A percentile compares a stretch with the other conserved stretches of the same genome.
Conservation (phyloP, 2,797 vertebrate genomes). For the Tarsius wallacei region DNA sequence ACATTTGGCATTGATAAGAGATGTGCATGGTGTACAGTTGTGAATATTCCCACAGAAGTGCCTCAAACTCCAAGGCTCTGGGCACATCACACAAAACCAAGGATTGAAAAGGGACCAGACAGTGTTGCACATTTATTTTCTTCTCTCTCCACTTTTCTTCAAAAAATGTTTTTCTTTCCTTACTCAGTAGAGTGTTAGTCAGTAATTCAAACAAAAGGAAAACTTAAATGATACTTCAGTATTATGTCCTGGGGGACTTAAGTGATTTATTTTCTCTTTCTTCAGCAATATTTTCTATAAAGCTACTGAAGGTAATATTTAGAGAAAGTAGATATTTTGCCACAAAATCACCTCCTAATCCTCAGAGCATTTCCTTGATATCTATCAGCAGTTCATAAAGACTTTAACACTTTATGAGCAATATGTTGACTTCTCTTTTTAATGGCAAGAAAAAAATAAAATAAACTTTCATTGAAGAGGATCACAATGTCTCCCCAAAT, state of each 20-base stretch:
- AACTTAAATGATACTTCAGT: slow-evolving; percentile 80
- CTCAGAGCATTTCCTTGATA: slow-evolving; percentile 84
- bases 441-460: slow-evolving; percentile 76
- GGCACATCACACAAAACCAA: neutral
- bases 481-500: slow-evolving; percentile 74
- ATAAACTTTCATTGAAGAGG: slow-evolving; percentile 75
- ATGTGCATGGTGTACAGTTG: neutral
- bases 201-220: slow-evolving; percentile 81
- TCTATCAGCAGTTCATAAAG: slow-evolving; percentile 86
- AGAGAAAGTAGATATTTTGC: slow-evolving; percentile 83
- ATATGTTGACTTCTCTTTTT: slow-evolving; percentile 84
- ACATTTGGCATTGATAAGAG: neutral
- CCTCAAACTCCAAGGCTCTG: neutral
- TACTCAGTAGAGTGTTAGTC: slow-evolving; percentile 63
- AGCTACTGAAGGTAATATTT: slow-evolving; percentile 85
- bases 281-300: slow-evolving; percentile 83
- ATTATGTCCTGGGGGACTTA: slow-evolving; percentile 78
- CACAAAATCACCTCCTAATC: slow-evolving; percentile 82
- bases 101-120: neutral
- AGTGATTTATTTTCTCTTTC: slow-evolving; percentile 85
- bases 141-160: slow-evolving; percentile 51
- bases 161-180: slow-evolving; percentile 1
- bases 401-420: slow-evolving; percentile 86
- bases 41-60: neutral
- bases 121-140: slow-evolving; percentile 26